phyloP scores from a whole-genome alignment of 2,113 vertebrate genomes.

The Burhinus oedicnemus region DNA sequence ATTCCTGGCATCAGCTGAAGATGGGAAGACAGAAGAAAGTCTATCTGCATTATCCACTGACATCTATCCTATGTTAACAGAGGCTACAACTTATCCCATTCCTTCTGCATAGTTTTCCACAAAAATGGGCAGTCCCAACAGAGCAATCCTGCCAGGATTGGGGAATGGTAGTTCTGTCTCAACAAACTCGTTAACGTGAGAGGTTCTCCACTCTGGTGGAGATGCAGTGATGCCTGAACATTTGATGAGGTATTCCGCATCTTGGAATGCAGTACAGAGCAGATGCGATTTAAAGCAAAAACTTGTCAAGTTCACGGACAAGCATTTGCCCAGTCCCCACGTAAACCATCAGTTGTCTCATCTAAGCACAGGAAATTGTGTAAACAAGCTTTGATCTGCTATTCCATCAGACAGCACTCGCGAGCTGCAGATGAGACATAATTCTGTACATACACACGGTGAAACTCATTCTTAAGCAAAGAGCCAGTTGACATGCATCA shows the following conservation, averaged over 20 bases:
- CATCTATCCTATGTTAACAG: neutral
- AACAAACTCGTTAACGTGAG: fast-evolving
- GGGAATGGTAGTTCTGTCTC: neutral
- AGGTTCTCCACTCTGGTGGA: neutral
- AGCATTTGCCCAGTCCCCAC: neutral
- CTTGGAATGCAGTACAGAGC: neutral
- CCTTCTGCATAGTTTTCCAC: neutral
- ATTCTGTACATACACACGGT: neutral
- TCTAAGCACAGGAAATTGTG: neutral
- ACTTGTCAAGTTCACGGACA: neutral
- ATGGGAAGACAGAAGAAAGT: neutral
- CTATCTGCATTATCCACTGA: neutral
- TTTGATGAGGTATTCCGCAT: neutral
- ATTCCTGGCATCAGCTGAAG: neutral
- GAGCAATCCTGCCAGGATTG: neutral
- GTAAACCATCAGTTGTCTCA: neutral
- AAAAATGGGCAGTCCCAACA: neutral
- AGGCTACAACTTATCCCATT: neutral
- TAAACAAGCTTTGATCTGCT: neutral
- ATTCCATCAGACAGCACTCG: neutral
- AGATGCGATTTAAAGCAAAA: neutral
- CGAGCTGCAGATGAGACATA: neutral
- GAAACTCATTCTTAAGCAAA: neutral
- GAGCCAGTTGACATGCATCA: neutral
- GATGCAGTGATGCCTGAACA: neutral